Evolutionary conservation across 2,113 vertebrate genomes (phyloP).

Genomic region (Mesocricetus auratus): DNA sequence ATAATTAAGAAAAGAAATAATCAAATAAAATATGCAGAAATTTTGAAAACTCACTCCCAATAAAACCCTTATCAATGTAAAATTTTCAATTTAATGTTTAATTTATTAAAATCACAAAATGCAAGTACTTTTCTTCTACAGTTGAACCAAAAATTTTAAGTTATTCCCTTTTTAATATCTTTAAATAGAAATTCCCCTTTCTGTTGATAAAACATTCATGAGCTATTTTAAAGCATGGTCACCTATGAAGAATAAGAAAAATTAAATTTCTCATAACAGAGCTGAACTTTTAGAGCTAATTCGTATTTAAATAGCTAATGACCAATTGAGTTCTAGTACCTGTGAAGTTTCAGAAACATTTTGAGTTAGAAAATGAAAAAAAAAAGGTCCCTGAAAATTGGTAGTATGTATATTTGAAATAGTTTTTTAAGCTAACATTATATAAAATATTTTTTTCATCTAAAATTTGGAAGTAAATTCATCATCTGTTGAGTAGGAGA

Average conservation of each 20-base stretch:
- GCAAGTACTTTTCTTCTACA: neutral
- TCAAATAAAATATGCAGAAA: slow-evolving; percentile 3
- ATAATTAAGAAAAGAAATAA: slow-evolving; percentile 74
- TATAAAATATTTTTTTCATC: slow-evolving; percentile 26
- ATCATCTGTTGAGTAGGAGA: neutral
- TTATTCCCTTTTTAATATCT: neutral
- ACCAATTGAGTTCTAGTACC: neutral
- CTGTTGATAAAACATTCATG: neutral
- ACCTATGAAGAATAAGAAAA: neutral
- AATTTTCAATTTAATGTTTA: slow-evolving; percentile 1
- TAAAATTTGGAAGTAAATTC: neutral
- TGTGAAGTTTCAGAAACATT: neutral
- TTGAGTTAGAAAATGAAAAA: neutral
- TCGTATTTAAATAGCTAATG: slow-evolving; percentile 25
- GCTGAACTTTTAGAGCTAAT: neutral
- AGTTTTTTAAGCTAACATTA: neutral
- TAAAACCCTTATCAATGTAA: slow-evolving; percentile 31
- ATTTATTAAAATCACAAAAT: slow-evolving; percentile 14
- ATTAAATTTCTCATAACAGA: neutral
- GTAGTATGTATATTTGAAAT: slow-evolving; percentile 25
- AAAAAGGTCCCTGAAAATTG: neutral
- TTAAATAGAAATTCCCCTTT: neutral
- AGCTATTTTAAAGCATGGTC: slow-evolving; percentile 36
- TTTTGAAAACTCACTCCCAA: slow-evolving; percentile 27
- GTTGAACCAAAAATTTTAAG: neutral